Evolutionary conservation across 2,888 invertebrate species (phyloP).

Genomic region (Galeopsomyia nigrocyanea): DNA sequence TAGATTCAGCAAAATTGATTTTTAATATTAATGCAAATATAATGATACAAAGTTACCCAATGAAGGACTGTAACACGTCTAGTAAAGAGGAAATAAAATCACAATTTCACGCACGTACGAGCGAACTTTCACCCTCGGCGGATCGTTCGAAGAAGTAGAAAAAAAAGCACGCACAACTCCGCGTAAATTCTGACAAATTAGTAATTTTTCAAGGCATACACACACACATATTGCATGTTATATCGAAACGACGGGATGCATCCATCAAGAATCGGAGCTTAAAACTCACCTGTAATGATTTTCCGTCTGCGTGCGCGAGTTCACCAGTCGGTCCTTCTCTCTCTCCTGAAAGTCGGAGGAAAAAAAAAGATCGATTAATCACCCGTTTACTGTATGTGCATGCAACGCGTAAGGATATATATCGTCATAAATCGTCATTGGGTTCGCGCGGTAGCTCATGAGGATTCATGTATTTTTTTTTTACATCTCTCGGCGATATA

Average conservation of each 20-base stretch:
- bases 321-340: constrained; percentile 65
- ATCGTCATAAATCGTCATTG: constrained; percentile 27
- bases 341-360: constrained; percentile 58
- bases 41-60: too few relatives aligned
- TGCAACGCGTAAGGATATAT: too few relatives aligned
- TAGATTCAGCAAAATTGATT: too few relatives aligned
- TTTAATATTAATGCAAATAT: too few relatives aligned
- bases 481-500: constrained; percentile 1
- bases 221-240: not conserved
- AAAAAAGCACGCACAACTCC: constrained; percentile 6
- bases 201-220: too few relatives aligned
- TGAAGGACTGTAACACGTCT: too few relatives aligned
- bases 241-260: not conserved
- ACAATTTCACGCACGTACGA: not conserved
- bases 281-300: constrained; percentile 66
- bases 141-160: not conserved
- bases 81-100: too few relatives aligned
- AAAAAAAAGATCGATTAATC: constrained; percentile 43
- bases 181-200: not conserved
- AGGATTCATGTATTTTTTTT: too few relatives aligned
- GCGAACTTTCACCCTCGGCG: too few relatives aligned
- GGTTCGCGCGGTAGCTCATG: too few relatives aligned
- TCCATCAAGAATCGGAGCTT: constrained; percentile 9
- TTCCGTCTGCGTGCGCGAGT: constrained; percentile 69
- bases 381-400: constrained; percentile 2